phyloP scores from a whole-genome alignment of 2,888 invertebrate genomes.

The Ypsolopha scabrella region DNA sequence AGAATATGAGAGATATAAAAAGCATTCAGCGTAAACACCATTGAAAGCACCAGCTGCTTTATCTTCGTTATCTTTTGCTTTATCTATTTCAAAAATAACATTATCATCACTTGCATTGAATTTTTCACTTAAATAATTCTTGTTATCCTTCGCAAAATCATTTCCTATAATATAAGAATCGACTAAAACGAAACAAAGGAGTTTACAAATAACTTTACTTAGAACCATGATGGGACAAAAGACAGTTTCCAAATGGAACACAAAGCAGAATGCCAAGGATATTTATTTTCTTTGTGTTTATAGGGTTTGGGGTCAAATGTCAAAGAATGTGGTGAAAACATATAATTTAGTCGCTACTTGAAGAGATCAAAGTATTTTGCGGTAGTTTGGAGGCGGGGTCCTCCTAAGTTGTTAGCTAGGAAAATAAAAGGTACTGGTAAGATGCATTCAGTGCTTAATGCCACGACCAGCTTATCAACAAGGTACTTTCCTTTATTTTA shows the following conservation, averaged over 20 bases:
- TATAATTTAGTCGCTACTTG: conserved; percentile 26
- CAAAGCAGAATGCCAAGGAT: conserved; percentile 21
- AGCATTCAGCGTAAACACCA: conserved; percentile 66
- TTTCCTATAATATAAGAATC: conserved; percentile 17
- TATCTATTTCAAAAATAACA: neutral
- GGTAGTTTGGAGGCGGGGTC: conserved; percentile 15
- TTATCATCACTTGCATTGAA: neutral
- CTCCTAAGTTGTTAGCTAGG: conserved; percentile 10
- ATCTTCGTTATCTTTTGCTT: conserved; percentile 7
- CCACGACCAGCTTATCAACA: too few relatives aligned
- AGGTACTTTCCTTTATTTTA: too few relatives aligned
- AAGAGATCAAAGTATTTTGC: conserved; percentile 17
- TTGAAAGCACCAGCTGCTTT: conserved; percentile 47
- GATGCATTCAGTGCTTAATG: too few relatives aligned
- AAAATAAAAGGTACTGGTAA: neutral
- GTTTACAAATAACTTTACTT: conserved; percentile 19
- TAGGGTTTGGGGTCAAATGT: conserved; percentile 46
- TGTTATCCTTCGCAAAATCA: neutral
- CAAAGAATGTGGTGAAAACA: conserved; percentile 39
- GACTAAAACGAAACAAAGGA: conserved; percentile 17
- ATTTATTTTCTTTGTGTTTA: conserved; percentile 52
- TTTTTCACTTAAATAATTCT: neutral
- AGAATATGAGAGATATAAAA: conserved; percentile 64
- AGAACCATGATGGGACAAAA: conserved; percentile 26
- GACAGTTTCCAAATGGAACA: conserved; percentile 36